Percentiles rank a stretch among this genome's conserved stretches.
Evolutionary conservation across 2,797 vertebrate genomes (phyloP).

Genomic region (Poecilia picta): DNA sequence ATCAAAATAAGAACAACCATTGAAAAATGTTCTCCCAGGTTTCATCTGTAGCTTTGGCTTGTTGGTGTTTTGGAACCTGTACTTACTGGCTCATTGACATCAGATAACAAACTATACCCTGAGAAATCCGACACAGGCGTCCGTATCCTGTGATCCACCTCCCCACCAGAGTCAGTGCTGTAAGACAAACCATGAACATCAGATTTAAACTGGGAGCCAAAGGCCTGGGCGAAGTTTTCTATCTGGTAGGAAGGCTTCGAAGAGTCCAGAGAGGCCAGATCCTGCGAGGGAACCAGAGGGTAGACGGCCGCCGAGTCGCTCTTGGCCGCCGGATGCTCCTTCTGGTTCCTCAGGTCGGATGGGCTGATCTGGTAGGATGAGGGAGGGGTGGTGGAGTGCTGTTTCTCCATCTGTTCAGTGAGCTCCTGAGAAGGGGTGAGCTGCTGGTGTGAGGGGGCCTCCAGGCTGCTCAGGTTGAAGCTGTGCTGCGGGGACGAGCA

Average conservation of each 20-base stretch:
- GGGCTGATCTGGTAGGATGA: slow-evolving; percentile 90
- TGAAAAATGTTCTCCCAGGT: slow-evolving; percentile 78
- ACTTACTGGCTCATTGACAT: slow-evolving; percentile 95
- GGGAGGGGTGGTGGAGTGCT: slow-evolving; percentile 79
- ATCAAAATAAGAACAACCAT: slow-evolving; percentile 62
- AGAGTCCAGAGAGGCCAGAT: slow-evolving; percentile 89
- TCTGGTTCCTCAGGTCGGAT: slow-evolving; percentile 88
- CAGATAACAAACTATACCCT: slow-evolving; percentile 99
- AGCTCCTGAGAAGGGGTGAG: slow-evolving; percentile 99
- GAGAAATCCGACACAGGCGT: slow-evolving; percentile 98
- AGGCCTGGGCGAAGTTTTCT: slow-evolving; percentile 99
- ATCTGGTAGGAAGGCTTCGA: slow-evolving; percentile 97
- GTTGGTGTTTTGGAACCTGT: slow-evolving; percentile 96
- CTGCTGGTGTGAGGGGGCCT: slow-evolving; percentile 92
- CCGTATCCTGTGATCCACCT: slow-evolving; percentile 94
- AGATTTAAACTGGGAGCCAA: slow-evolving; percentile 97
- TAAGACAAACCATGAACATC: slow-evolving; percentile 91
- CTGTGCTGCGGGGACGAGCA: slow-evolving; percentile 87
- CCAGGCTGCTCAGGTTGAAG: slow-evolving; percentile 93
- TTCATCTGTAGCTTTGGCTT: slow-evolving; percentile 99
- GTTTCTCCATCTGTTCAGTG: slow-evolving; percentile 95
- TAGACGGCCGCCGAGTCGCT: slow-evolving; percentile 76
- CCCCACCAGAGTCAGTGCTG: slow-evolving; percentile 88
- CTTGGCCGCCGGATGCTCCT: slow-evolving; percentile 84
- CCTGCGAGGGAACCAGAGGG: slow-evolving; percentile 86